phyloP scores from a whole-genome alignment of 1,140 invertebrate species.

The Hestina assimilis region DNA sequence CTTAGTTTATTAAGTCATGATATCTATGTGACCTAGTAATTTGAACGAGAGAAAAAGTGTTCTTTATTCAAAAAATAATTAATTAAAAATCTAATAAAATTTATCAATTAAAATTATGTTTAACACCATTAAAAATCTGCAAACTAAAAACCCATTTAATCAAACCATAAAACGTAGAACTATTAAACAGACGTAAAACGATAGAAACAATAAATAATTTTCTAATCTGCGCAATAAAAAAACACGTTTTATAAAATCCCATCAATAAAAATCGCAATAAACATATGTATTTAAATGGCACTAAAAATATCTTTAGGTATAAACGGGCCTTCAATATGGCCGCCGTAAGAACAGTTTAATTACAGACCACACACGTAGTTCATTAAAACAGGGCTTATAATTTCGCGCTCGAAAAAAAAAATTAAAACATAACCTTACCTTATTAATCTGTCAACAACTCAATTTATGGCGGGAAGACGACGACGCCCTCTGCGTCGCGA shows the following conservation, averaged over 20 bases:
- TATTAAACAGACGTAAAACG: neutral
- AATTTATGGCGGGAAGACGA: constrained; percentile 71
- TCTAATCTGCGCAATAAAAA: constrained; percentile 15
- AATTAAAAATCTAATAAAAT: too few relatives aligned
- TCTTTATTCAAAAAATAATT: too few relatives aligned
- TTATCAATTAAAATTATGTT: too few relatives aligned
- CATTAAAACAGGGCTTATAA: constrained; percentile 60
- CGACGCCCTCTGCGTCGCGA: constrained; percentile 58
- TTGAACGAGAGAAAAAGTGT: too few relatives aligned
- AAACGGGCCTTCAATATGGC: constrained; percentile 41
- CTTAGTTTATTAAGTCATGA: too few relatives aligned
- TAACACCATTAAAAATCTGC: too few relatives aligned
- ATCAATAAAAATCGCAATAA: neutral
- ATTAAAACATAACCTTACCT: constrained; percentile 73
- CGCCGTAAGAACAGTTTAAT: constrained; percentile 52
- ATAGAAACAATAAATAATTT: constrained; percentile 11
- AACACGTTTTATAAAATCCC: neutral
- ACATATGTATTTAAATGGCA: neutral
- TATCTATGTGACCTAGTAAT: too few relatives aligned
- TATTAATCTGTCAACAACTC: constrained; percentile 76
- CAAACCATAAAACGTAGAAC: neutral
- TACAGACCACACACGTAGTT: constrained; percentile 66
- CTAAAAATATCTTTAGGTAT: constrained; percentile 9
- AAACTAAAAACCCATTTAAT: too few relatives aligned
- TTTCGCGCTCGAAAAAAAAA: constrained; percentile 66